These are phyloP conservation scores for Heteractis magnifica DNA, from an alignment of 92 coral and sea anemone species.

Conservation along the genomic window DNA sequence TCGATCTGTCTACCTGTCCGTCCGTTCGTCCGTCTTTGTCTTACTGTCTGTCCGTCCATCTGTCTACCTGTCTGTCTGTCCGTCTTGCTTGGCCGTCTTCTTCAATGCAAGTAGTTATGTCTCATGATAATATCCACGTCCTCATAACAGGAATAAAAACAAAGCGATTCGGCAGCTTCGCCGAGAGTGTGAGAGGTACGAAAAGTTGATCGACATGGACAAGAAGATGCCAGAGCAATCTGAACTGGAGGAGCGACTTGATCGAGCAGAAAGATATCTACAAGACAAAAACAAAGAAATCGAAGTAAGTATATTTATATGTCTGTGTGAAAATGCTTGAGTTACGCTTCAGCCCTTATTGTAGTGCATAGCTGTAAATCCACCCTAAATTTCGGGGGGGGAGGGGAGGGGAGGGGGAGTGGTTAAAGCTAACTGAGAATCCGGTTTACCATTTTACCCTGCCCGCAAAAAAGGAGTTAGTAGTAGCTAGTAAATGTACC, in stretches of 20 bases:
- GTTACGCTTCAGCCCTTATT: too few relatives aligned
- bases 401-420: too few relatives aligned
- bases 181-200: conserved; percentile 34
- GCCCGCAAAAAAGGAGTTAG: too few relatives aligned
- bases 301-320: conserved; percentile 11
- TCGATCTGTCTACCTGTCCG: neutral
- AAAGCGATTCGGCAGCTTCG: conserved; percentile 21
- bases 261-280: conserved; percentile 11
- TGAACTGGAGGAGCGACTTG: conserved; percentile 25
- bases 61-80: neutral
- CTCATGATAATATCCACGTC: neutral
- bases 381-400: neutral
- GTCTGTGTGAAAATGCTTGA: neutral
- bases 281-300: conserved; percentile 28
- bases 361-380: neutral
- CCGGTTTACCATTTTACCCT: too few relatives aligned
- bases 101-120: neutral
- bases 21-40: neutral
- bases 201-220: conserved; percentile 30
- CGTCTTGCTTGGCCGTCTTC: neutral
- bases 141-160: conserved; percentile 19
- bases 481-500: too few relatives aligned
- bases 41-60: neutral
- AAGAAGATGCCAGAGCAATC: conserved; percentile 25
- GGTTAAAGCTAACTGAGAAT: too few relatives aligned